Percentiles rank a stretch among this genome's conserved stretches.
Conservation (phyloP, 2,888 invertebrate species). For the Dynastes grantii region DNA sequence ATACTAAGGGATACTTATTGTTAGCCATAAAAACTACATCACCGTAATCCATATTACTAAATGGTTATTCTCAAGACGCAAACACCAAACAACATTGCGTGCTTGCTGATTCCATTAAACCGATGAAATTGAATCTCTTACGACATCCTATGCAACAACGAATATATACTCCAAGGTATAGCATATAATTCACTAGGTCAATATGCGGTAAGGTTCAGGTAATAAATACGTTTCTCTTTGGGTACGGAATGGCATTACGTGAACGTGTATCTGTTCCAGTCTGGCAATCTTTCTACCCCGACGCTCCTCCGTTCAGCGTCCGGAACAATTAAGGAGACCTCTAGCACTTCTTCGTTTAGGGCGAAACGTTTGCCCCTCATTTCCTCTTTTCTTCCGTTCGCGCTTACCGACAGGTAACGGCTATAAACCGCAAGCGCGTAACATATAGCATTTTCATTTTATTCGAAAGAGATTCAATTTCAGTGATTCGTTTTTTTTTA, state of each 20-base stretch:
- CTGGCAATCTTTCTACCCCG: constrained; percentile 46
- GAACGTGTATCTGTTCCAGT: constrained; percentile 38
- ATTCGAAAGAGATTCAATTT: constrained; percentile 7
- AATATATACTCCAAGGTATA: constrained; percentile 27
- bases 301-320: constrained; percentile 43
- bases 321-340: constrained; percentile 48
- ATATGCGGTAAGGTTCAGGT: constrained; percentile 49
- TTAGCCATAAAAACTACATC: no score
- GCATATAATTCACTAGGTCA: constrained; percentile 51
- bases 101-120: constrained; percentile 41
- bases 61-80: background rate
- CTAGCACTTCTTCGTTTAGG: constrained; percentile 46
- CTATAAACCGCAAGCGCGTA: background rate
- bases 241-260: constrained; percentile 36
- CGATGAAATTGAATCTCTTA: constrained; percentile 48
- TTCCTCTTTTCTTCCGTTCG: constrained; percentile 24
- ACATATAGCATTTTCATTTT: background rate
- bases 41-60: background rate
- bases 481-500: no score
- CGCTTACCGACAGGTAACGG: constrained; percentile 11
- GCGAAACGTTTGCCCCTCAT: constrained; percentile 25
- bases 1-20: no score
- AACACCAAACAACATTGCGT: constrained; percentile 11
- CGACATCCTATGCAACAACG: constrained; percentile 36
- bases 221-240: constrained; percentile 49